Evolutionary conservation across 2,888 invertebrate genomes (phyloP), one percentile per base, ranked within the genome.

Genomic region (Pachydiplax longipennis): DNA sequence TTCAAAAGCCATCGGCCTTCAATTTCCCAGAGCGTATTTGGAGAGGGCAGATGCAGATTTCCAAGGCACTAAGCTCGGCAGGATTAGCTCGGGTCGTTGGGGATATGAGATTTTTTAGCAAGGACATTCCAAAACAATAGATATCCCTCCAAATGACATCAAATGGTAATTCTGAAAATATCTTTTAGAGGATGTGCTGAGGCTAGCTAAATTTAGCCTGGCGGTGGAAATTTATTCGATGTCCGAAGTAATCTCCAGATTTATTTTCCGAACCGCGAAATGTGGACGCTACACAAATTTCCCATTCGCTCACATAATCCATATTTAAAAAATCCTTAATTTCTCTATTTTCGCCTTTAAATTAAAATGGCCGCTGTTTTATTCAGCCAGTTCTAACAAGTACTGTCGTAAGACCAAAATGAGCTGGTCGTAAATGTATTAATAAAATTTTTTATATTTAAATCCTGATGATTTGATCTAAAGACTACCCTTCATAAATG

Each of bases 101-200:
- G 61, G 37, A 37, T 58, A 58, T 61, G 58, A 83, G 58, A 8
- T 83, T 83, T 83, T 83, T 83, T 83, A 18, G 83, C 22, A 48
- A 44, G 83, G 58, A n/a, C n/a, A 65, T 87, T 87, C n/a, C 87
- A 61, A 83, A 87, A 87, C 61, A 87, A 87, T 87, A 61, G 87
- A 61, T 87, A 40, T 61, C 87, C 22, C 22, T 83, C 87, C 37
- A 37, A 61, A 65, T 87, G 61, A 87, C 13, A 87, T 87, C 58
- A 61, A 87, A 87, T 61, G 61, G 61, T 37, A 65, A 65, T 87
- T 87, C 58, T 22, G n/a, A 61, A 65, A 61, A 87, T 22, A 31
- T 8, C 31, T 25, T 31, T 73, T 12, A 25, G 8, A 31, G 73
- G 22, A 31, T 31, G 8, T 73, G 31, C 3, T 31, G 8, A 73